Evolutionary conservation across 2,113 vertebrate genomes (phyloP).

Genomic region (Lipophrys pholis): DNA sequence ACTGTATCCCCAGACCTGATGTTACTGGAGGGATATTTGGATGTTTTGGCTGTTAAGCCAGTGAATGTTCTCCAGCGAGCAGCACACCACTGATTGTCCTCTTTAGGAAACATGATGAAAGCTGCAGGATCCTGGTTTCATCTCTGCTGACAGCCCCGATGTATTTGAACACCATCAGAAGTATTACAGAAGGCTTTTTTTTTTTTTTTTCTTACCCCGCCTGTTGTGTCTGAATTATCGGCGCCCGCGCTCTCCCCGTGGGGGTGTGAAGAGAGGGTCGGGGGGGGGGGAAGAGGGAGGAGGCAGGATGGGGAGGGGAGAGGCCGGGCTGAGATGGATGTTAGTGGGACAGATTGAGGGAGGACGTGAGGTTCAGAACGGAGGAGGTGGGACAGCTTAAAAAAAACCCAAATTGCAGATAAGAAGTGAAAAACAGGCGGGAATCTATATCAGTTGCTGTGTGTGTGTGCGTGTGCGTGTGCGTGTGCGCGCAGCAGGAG

Average conservation of each 20-base stretch:
- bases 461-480: slow-evolving; percentile 36
- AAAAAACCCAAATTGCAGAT: slow-evolving; percentile 1
- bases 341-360: slow-evolving; percentile 39
- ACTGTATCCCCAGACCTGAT: too few species aligned
- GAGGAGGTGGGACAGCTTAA: slow-evolving; percentile 12
- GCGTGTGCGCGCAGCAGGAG: slow-evolving; percentile 43
- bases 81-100: neutral
- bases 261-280: slow-evolving; percentile 66
- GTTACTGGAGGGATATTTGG: too few species aligned
- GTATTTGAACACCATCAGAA: slow-evolving; percentile 29
- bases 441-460: neutral
- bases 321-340: slow-evolving; percentile 34
- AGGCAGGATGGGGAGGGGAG: too few species aligned
- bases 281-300: slow-evolving; percentile 23
- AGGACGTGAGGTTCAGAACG: neutral
- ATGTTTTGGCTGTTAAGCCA: too few species aligned
- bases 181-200: neutral
- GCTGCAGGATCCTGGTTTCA: neutral
- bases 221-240: slow-evolving; percentile 52
- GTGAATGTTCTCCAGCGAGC: too few species aligned
- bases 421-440: neutral
- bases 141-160: slow-evolving; percentile 6
- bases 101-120: neutral
- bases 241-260: slow-evolving; percentile 59
- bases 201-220: neutral